Base-by-base conservation (phyloP, 2,797 vertebrate genomes). In the Spondyliosoma cantharus region DNA sequence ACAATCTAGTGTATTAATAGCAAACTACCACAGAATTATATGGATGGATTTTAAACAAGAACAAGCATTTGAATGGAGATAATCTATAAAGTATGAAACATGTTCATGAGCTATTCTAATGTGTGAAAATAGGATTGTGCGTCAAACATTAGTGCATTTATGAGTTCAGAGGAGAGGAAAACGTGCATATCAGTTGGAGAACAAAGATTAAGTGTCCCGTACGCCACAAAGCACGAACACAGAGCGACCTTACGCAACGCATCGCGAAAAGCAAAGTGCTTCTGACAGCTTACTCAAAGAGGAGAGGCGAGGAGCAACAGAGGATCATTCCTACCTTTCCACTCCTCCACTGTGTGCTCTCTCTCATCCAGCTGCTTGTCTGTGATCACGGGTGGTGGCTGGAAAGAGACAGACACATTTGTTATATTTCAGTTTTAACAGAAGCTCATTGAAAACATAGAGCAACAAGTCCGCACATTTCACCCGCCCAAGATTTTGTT, bases 351-450 rank as follows among this genome's bases (percentile, higher is more conserved):
- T 0, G 97, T 97, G 94, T 99, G 98, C 85, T 99, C 98, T 63
- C 98, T 94, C 89, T 99, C 98, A 89, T 99, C 98, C 89, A 99
- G 93, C 84, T 99, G 97, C 86, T 99, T 98, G 94, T 99, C 98
- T 71, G 96, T 97, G 90, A 99, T 99, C 88, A 95, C 95, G 42
- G 98, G 98, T 66, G 98, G 97, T 14, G 98, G 97, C 98, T 99
- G 92, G 50, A 94, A 86, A 24, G 52, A 77, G 0, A 74, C 1
- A 71, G 1, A 73, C 1, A 7, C 7, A 49, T 61, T 65, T 75
- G 14, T 1, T 29, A 56, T 13, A 17, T 61, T 64, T 64, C 46
- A 9, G 56, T 71, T 20, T 20, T 1, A 45, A 22, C 46, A 68
- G 17, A 64, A 58, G 57, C 27, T 77, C 32, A 22, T 22, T 67